Base-by-base conservation (phyloP, 1,140 invertebrate species). In the Mactra quadrangularis region DNA sequence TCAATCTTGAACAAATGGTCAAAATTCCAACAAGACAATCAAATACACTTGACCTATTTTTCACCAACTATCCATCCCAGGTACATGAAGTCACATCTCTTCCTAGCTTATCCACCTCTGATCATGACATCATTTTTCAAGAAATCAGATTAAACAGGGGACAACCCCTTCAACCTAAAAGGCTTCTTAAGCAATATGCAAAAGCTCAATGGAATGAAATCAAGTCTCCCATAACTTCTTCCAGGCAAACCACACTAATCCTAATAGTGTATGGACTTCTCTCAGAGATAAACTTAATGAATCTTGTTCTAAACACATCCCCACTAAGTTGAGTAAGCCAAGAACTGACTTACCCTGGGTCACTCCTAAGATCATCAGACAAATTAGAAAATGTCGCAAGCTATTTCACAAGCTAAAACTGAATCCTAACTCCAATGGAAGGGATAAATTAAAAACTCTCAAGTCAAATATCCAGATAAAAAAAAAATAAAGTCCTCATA, bases 81-180 rank as follows among this genome's bases (percentile, higher is more conserved):
- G 59, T 76, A 15, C 27, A 50, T 19, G 53, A 33, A 31, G 27
- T 38, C 4, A 66, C 66, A 59, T 41, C 50, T 4, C 47, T 70
- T 7, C 76, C 76, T 2, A 59, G 64, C 38, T 25, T 79, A 25
- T 47, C 13, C 13, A 57, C 62, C 35, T 79, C 64, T 29, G 76
- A 79, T 41, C 76, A 79, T 59, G 76, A 79, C 25, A 79, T 79
- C 1, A 35, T 79, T 9, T 70, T 57, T 22, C 76, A 79, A 15
- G 75, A 78, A 38, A 25, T 78, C 22, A 45, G 47, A 17, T 35
- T 78, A n/a, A 45, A 62, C 17, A 78, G n/a, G 0, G 74, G 57
- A 9, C 17, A 38, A 50, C 9, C 35, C 11, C 22, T 62, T 27
- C 59, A 78, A 66, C 47, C 59, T 22, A 29, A 68, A 55, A 19